Percentiles rank a stretch among this genome's conserved stretches.
These are phyloP conservation scores for Atherinomorus stipes DNA, from an alignment of 2,113 vertebrate genomes.

Conservation along the genomic window DNA sequence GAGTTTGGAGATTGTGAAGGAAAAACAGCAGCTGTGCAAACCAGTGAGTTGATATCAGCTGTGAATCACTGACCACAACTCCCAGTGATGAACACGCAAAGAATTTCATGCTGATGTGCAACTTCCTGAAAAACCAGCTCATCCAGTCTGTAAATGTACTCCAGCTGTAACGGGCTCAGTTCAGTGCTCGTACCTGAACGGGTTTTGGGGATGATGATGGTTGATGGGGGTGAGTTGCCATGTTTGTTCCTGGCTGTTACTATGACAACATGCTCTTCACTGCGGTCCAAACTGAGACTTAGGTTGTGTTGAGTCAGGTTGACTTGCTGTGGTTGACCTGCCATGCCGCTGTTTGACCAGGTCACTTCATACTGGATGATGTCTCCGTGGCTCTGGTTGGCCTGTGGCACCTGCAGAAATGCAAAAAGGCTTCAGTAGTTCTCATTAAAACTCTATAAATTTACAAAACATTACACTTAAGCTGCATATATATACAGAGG, in stretches of 20 bases:
- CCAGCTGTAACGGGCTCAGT: too few relatives aligned
- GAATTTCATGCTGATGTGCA: too few relatives aligned
- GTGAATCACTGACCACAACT: too few relatives aligned
- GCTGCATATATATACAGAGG: too few relatives aligned
- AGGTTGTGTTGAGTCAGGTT: neutral
- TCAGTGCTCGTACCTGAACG: constrained; percentile 64
- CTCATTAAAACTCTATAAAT: too few relatives aligned
- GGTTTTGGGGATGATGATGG: constrained; percentile 43
- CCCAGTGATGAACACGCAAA: too few relatives aligned
- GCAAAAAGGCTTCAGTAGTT: neutral
- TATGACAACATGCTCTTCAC: constrained; percentile 24
- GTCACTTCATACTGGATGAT: constrained; percentile 67
- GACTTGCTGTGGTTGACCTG: neutral
- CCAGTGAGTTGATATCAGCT: too few relatives aligned
- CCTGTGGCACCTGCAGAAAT: constrained; percentile 40
- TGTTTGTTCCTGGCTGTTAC: constrained; percentile 67
- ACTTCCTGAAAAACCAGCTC: too few relatives aligned
- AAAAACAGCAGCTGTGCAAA: too few relatives aligned
- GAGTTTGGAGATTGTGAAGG: too few relatives aligned
- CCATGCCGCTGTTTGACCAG: constrained; percentile 17
- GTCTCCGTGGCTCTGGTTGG: constrained; percentile 68
- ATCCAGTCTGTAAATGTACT: too few relatives aligned
- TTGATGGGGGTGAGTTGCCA: constrained; percentile 66
- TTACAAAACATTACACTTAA: too few relatives aligned
- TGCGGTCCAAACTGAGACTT: constrained; percentile 15